Evolutionary conservation across 2,888 invertebrate genomes (phyloP), one percentile per base, ranked within the genome.

Genomic region (Acrocyrtus sp.): DNA sequence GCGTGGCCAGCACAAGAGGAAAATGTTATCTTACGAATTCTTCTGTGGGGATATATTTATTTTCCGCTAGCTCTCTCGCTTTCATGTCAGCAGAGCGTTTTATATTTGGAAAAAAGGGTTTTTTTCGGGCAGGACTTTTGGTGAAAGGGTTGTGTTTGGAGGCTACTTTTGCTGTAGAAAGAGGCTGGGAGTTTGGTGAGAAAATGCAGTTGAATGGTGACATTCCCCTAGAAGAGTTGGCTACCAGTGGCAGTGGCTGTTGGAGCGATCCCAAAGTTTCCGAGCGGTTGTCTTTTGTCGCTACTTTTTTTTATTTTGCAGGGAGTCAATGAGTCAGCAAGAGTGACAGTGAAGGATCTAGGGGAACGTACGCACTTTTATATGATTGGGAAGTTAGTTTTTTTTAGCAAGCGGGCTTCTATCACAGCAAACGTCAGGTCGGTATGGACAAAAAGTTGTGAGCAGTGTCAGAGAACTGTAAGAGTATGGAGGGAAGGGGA

Each of bases 1-100:
- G 12, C 34, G 12, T 34, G 5, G 5, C 34, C 34, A 34, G 34
- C 5, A 34, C 34, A 8, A 34, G 54, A n/a, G 22, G 43, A 43
- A 26, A 53, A 53, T 54, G 54, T 63, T 63, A 63, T 63, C 63
- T 54, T 45, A 62, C 51, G 24, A 39, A n/a, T 27, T 12, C 53
- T 21, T 19, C 10, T 17, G 47, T n/a, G n/a, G n/a, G n/a, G n/a
- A n/a, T n/a, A n/a, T n/a, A n/a, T n/a, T n/a, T n/a, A n/a, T n/a
- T n/a, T n/a, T n/a, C n/a, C n/a, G n/a, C n/a, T n/a, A n/a, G n/a
- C n/a, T n/a, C n/a, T n/a, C n/a, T n/a, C n/a, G n/a, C n/a, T n/a
- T n/a, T n/a, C n/a, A n/a, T n/a, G n/a, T n/a, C n/a, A n/a, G n/a
- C n/a, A n/a, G n/a, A n/a, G n/a, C n/a, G n/a, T n/a, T n/a, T n/a